Base-by-base conservation (phyloP, 2,888 invertebrate species). In the Parnassius smintheus region DNA sequence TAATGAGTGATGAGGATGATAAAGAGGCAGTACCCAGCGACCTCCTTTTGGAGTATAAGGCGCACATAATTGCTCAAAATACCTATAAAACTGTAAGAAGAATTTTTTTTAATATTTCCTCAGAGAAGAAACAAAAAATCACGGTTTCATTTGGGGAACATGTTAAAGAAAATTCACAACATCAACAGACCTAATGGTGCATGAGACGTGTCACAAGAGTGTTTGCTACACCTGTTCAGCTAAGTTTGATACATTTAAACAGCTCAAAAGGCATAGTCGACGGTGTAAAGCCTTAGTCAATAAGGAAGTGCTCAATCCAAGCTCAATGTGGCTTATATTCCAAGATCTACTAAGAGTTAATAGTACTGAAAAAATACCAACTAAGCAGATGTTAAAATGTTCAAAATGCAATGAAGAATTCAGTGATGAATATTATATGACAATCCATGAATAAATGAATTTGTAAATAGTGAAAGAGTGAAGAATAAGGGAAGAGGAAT, bases 131-230 rank as follows among this genome's bases (percentile, higher is more conserved):
- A 18, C 18, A 18, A 18, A 18, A 18, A 18, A 18, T 18, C 18
- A 18, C 18, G 18, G 18, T 18, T 18, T 18, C 18, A 18, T 18
- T 18, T 18, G 18, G 18, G 0, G 18, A 18, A 18, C 18, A 18
- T 18, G 18, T 18, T 18, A 18, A 18, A 18, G 18, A 18, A 18
- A 18, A 18, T 18, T 88, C 68, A 58, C 69, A n/a, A 90, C 91
- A 0, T 76, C 82, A 1, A 89, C 89, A 0, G 90, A 91, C 59
- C 72, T 91, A 35, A 85, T 85, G 82, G 88, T 88, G 1, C 91
- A 91, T 65, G 86, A 89, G 71, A 85, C 87, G 2, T 84, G 86
- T 57, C 91, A 90, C 74, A 83, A 82, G 69, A 76, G 78, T 35
- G 75, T 76, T 4, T 91, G 91, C 64, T 90, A 85, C 70, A 78